Conservation (phyloP, 2,113 vertebrate species). For the Elephantulus edwardii region DNA sequence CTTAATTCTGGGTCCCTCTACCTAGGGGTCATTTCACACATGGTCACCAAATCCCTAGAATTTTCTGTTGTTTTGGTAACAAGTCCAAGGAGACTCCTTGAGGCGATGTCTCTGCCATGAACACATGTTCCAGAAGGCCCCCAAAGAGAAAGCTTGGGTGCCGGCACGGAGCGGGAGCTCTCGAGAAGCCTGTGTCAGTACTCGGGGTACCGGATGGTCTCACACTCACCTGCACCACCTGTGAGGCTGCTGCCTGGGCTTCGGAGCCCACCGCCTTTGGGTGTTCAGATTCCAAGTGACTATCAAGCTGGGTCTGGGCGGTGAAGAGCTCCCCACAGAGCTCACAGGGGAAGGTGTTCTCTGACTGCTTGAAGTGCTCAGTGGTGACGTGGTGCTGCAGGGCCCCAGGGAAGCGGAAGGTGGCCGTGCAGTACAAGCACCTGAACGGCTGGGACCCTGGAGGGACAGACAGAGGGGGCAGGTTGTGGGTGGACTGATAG, state of each 20-base stretch:
- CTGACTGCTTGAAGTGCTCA: constrained; percentile 81
- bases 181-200: accelerated
- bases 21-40: not conserved
- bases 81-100: not conserved
- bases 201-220: not conserved
- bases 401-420: constrained; percentile 83
- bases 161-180: not conserved
- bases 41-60: not conserved
- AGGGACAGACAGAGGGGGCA: not conserved
- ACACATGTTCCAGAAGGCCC: not conserved
- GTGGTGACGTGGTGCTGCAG: constrained; percentile 86
- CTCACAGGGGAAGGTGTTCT: constrained; percentile 84
- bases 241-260: constrained; percentile 79
- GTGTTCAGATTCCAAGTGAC: constrained; percentile 86
- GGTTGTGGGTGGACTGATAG: not conserved
- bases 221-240: constrained; percentile 82
- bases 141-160: not conserved
- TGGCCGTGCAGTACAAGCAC: constrained; percentile 83
- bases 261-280: constrained; percentile 77
- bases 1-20: not conserved
- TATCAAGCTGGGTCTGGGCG: constrained; percentile 85
- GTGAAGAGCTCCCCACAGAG: constrained; percentile 86
- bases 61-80: constrained; percentile 12
- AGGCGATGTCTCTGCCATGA: not conserved
- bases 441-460: constrained; percentile 72